phyloP scores from a whole-genome alignment of 2,888 invertebrate genomes.

The Agonopterix alstromeriana region DNA sequence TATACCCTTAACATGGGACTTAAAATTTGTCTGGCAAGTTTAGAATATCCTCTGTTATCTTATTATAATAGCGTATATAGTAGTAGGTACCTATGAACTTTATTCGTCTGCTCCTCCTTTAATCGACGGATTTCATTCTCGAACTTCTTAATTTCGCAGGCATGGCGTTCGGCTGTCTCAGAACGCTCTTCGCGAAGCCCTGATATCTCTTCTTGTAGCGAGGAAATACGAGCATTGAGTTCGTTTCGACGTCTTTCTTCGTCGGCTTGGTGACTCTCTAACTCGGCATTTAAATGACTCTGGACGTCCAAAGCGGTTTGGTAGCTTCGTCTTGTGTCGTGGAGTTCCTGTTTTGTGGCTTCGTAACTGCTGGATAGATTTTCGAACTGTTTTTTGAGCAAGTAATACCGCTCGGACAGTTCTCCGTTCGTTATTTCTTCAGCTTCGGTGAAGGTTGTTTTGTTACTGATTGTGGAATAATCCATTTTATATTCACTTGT shows the following conservation, averaged over 20 bases:
- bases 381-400: conserved; percentile 59
- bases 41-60: too few relatives aligned
- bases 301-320: conserved; percentile 65
- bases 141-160: conserved; percentile 44
- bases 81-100: conserved; percentile 18
- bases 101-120: conserved; percentile 46
- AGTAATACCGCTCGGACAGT: conserved; percentile 54
- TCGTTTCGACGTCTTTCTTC: conserved; percentile 45
- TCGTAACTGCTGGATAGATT: conserved; percentile 51
- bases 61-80: too few relatives aligned
- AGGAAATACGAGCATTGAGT: conserved; percentile 37
- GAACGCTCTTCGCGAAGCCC: conserved; percentile 44
- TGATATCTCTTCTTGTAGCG: conserved; percentile 59
- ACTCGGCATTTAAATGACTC: conserved; percentile 55
- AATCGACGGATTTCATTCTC: conserved; percentile 45
- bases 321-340: conserved; percentile 57
- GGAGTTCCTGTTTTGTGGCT: conserved; percentile 58
- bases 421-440: conserved; percentile 59
- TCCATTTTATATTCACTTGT: conserved; percentile 36
- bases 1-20: too few relatives aligned
- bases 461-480: conserved; percentile 65
- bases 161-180: conserved; percentile 44
- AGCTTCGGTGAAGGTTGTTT: conserved; percentile 50
- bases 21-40: too few relatives aligned
- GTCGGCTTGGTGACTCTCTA: conserved; percentile 56